Evolutionary conservation across 1,140 invertebrate genomes (phyloP).

Genomic region (Ridgeia piscesae): DNA sequence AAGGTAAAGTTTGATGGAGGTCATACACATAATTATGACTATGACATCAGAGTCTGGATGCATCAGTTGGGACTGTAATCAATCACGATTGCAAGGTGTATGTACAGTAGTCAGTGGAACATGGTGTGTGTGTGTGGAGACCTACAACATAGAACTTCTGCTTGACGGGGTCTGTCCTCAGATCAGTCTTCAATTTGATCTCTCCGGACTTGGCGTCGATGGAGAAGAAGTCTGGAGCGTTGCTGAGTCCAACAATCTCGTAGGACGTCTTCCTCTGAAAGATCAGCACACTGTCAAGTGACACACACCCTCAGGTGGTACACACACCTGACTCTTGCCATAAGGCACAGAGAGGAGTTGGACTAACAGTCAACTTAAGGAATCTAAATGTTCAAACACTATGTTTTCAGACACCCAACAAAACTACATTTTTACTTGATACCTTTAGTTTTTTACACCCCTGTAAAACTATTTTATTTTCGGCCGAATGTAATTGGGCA

Average conservation of each 20-base stretch:
- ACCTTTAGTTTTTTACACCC: no score
- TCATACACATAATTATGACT: no score
- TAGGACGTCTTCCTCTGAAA: slow-evolving; percentile 23
- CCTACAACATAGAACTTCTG: slow-evolving; percentile 23
- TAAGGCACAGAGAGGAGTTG: not conserved
- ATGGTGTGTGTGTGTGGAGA: not conserved
- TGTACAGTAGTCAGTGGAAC: not conserved
- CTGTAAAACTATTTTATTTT: no score
- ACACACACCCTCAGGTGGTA: not conserved
- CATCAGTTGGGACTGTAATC: not conserved
- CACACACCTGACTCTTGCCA: not conserved
- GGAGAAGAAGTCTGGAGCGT: slow-evolving; percentile 77
- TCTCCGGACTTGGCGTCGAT: slow-evolving; percentile 81
- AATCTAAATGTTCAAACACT: no score
- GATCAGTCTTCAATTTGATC: slow-evolving; percentile 65
- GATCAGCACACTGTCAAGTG: not conserved
- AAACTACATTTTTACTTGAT: no score
- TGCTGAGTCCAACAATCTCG: slow-evolving; percentile 26
- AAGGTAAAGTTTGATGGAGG: no score
- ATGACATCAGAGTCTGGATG: not conserved
- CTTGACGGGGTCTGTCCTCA: slow-evolving; percentile 23
- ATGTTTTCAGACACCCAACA: no score
- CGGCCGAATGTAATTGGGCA: no score
- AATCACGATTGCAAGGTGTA: not conserved
- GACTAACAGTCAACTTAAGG: not conserved